Evolutionary conservation across 2,113 vertebrate species (phyloP).

Genomic region (Hyaena hyaena): DNA sequence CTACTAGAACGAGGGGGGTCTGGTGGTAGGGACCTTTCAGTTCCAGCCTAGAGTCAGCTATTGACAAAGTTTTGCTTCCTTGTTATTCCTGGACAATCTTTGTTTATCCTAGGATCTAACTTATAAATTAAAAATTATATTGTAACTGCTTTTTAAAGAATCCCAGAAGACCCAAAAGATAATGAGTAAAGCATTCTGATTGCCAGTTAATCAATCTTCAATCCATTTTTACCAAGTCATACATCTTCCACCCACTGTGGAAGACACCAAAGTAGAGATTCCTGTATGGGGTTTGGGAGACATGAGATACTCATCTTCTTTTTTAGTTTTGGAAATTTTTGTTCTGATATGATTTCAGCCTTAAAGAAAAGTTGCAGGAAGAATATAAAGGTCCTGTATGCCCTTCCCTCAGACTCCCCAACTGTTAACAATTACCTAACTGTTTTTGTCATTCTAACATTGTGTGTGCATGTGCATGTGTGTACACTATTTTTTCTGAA

Average conservation of each 20-base stretch:
- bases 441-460: background rate
- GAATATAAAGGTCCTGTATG: background rate
- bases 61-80: background rate
- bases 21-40: background rate
- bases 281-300: background rate
- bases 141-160: background rate
- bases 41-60: background rate
- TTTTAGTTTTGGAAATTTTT: slow-evolving; percentile 9
- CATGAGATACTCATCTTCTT: background rate
- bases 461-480: background rate
- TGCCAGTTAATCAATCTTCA: background rate
- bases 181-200: background rate
- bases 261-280: background rate
- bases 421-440: background rate
- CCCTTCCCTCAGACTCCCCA: background rate
- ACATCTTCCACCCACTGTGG: background rate
- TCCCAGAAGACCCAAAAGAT: background rate
- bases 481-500: background rate
- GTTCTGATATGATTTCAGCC: background rate
- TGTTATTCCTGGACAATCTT: background rate
- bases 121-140: background rate
- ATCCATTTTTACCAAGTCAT: background rate
- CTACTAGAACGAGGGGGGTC: too few relatives aligned
- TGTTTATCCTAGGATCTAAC: background rate
- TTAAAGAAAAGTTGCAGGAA: background rate